Evolutionary conservation across 2,113 vertebrate genomes (phyloP).

Genomic region (Erinaceus europaeus): DNA sequence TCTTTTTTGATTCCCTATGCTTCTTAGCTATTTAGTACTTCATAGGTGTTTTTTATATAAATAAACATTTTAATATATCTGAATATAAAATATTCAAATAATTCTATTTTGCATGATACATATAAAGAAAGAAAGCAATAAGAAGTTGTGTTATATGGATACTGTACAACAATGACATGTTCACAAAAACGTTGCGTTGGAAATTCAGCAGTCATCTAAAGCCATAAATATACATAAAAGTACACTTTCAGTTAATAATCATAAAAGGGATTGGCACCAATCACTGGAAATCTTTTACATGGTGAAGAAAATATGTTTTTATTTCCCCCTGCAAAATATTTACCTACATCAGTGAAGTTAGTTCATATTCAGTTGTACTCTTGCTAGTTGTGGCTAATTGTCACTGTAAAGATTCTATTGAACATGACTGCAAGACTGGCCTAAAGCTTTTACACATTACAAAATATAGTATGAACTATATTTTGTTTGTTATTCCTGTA

Average conservation of each 20-base stretch:
- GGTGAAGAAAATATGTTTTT: neutral
- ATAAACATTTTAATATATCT: slow-evolving; percentile 23
- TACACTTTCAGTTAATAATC: neutral
- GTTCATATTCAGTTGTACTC: slow-evolving; percentile 21
- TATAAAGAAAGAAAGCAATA: neutral
- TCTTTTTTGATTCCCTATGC: no score
- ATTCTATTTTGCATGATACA: neutral
- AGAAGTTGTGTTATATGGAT: neutral
- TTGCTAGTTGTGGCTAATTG: slow-evolving; percentile 5
- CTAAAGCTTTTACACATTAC: neutral
- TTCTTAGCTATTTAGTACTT: no score
- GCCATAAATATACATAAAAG: neutral
- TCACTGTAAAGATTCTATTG: neutral
- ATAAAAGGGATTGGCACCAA: neutral
- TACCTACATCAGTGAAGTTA: slow-evolving; percentile 18
- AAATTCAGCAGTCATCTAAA: slow-evolving; percentile 30
- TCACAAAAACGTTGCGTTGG: neutral
- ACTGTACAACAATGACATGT: neutral
- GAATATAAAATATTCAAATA: neutral
- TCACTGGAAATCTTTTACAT: neutral
- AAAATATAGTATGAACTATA: slow-evolving; percentile 8
- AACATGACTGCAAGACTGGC: neutral
- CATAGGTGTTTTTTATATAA: no score
- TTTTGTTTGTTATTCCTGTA: slow-evolving; percentile 4
- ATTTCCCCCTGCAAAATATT: slow-evolving; percentile 1